phyloP scores from a whole-genome alignment of 2,888 invertebrate genomes.

The Thyatira batis region DNA sequence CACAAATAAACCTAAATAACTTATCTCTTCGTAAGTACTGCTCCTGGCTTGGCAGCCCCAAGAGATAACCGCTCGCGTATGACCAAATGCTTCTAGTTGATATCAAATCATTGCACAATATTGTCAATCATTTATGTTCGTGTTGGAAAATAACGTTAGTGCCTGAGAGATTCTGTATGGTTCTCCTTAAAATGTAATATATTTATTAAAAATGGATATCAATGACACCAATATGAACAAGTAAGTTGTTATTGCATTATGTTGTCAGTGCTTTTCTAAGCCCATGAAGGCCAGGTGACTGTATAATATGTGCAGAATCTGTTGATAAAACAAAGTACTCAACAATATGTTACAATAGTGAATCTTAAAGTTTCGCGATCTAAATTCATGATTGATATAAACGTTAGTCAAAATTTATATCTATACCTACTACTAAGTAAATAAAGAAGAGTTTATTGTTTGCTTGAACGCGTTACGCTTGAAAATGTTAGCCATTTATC shows the following conservation, averaged over 20 bases:
- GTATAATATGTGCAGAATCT: too few species aligned
- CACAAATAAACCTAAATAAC: conserved; percentile 7
- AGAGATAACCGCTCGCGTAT: conserved; percentile 29
- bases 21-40: conserved; percentile 23
- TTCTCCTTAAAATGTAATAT: background rate
- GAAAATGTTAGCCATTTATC: too few species aligned
- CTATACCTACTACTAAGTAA: too few species aligned
- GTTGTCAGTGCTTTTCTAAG: background rate
- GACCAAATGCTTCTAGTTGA: conserved; percentile 5
- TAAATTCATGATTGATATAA: too few species aligned
- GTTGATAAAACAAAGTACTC: conserved; percentile 5
- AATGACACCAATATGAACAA: background rate
- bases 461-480: too few species aligned
- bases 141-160: background rate
- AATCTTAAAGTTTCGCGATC: too few species aligned
- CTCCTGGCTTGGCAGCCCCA: conserved; percentile 15
- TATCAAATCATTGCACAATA: background rate
- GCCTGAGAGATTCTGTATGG: background rate
- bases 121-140: background rate
- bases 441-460: too few species aligned
- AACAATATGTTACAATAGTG: too few species aligned
- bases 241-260: background rate
- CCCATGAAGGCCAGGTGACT: too few species aligned
- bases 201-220: background rate
- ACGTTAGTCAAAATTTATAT: too few species aligned